phyloP scores from a whole-genome alignment of 2,113 vertebrate species.

The Ptyas mucosa region DNA sequence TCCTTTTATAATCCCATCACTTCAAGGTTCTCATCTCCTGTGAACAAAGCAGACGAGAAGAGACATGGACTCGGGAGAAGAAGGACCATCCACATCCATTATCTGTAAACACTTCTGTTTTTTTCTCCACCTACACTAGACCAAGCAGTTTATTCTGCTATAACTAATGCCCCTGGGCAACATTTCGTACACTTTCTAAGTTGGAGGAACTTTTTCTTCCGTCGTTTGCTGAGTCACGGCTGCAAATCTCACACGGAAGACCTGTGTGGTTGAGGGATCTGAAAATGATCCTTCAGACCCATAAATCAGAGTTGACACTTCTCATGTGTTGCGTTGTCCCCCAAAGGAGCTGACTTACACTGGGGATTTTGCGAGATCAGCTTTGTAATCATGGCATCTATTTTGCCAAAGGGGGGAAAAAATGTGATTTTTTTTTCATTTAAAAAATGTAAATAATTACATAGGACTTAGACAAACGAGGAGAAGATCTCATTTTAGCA shows the following conservation, averaged over 20 bases:
- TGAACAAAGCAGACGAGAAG: neutral
- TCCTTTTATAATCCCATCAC: neutral
- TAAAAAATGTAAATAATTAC: neutral
- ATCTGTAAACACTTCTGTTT: slow-evolving; percentile 20
- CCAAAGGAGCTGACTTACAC: too few species aligned
- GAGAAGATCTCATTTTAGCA: too few species aligned
- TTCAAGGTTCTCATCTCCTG: neutral
- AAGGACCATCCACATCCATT: neutral
- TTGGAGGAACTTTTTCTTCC: neutral
- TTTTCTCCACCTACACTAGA: neutral
- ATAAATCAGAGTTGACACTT: neutral
- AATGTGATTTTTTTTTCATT: too few species aligned
- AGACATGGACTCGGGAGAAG: neutral
- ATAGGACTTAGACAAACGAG: neutral
- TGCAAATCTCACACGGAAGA: neutral
- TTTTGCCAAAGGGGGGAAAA: too few species aligned
- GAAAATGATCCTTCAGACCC: neutral
- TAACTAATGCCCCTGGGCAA: neutral
- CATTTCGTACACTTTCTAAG: neutral
- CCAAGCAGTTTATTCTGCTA: neutral
- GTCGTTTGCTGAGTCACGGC: neutral
- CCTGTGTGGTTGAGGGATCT: neutral
- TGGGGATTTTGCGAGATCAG: too few species aligned
- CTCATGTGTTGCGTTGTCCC: neutral
- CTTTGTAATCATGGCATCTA: too few species aligned